Evolutionary conservation across 2,113 vertebrate genomes (phyloP).

Genomic region (Hyperoodon ampullatus): DNA sequence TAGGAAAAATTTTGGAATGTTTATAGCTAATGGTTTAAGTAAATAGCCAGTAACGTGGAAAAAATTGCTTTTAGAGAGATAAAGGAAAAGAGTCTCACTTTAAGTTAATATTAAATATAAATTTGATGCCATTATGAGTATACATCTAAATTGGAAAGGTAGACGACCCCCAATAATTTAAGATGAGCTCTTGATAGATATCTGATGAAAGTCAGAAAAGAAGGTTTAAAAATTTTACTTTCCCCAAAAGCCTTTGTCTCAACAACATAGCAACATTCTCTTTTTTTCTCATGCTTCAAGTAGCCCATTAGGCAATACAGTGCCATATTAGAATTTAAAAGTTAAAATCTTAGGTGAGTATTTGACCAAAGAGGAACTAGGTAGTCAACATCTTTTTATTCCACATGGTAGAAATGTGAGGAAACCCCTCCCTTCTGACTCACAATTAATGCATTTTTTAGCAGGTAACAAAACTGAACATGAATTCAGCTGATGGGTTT

Average conservation of each 20-base stretch:
- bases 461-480: not conserved
- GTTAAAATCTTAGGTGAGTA: not conserved
- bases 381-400: constrained; percentile 20
- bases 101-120: not conserved
- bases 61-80: not conserved
- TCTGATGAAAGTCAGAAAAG: not conserved
- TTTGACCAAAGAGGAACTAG: not conserved
- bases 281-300: not conserved
- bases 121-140: not conserved
- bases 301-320: not conserved
- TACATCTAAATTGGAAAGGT: not conserved
- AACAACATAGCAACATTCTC: not conserved
- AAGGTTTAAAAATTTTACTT: not conserved
- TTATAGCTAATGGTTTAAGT: not conserved
- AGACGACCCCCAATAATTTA: not conserved
- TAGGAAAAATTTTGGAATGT: not conserved
- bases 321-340: constrained; percentile 38
- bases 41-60: not conserved
- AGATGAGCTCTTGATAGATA: not conserved
- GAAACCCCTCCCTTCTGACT: not conserved
- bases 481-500: not conserved
- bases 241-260: not conserved
- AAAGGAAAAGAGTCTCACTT: not conserved
- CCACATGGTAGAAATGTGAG: not conserved
- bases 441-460: not conserved